Evolutionary conservation across 2,797 vertebrate genomes (phyloP).

Genomic region (Pterois miles): DNA sequence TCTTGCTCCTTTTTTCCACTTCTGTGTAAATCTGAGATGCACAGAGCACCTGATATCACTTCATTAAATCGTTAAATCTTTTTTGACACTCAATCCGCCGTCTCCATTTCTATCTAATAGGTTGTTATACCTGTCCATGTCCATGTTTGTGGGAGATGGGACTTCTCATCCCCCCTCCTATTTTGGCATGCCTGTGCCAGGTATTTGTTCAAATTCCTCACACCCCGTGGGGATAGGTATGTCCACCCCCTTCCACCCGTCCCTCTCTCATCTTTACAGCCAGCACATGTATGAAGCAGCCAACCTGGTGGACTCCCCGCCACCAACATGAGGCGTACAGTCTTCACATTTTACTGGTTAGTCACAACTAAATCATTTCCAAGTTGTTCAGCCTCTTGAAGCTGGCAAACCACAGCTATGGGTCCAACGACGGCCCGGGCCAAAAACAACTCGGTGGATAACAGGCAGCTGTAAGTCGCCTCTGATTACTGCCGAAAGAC

Average conservation of each 20-base stretch:
- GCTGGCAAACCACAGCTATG: slow-evolving; percentile 71
- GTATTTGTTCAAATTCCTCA: slow-evolving; percentile 91
- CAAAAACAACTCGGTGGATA: slow-evolving; percentile 76
- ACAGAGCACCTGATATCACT: slow-evolving; percentile 12
- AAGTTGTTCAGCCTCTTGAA: slow-evolving; percentile 66
- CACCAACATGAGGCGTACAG: slow-evolving; percentile 43
- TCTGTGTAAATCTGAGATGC: background rate
- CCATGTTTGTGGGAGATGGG: slow-evolving; percentile 27
- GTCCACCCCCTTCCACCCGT: slow-evolving; percentile 64
- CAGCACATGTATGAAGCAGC: slow-evolving; percentile 74
- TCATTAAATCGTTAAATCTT: slow-evolving; percentile 24
- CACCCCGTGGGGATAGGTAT: slow-evolving; percentile 87
- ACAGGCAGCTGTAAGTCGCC: slow-evolving; percentile 70
- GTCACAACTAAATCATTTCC: slow-evolving; percentile 72
- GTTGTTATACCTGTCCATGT: slow-evolving; percentile 55
- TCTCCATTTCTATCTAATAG: slow-evolving; percentile 38
- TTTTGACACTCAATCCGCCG: background rate
- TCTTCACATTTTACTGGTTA: slow-evolving; percentile 58
- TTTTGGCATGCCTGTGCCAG: slow-evolving; percentile 87
- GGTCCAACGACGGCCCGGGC: slow-evolving; percentile 48
- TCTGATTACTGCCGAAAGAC: slow-evolving; percentile 72
- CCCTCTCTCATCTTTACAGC: slow-evolving; percentile 77
- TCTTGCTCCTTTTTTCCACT: background rate
- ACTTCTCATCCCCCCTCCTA: slow-evolving; percentile 61
- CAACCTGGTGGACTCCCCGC: slow-evolving; percentile 43